Evolutionary conservation across 2,888 invertebrate genomes (phyloP).

Genomic region (Tineola bisselliella): DNA sequence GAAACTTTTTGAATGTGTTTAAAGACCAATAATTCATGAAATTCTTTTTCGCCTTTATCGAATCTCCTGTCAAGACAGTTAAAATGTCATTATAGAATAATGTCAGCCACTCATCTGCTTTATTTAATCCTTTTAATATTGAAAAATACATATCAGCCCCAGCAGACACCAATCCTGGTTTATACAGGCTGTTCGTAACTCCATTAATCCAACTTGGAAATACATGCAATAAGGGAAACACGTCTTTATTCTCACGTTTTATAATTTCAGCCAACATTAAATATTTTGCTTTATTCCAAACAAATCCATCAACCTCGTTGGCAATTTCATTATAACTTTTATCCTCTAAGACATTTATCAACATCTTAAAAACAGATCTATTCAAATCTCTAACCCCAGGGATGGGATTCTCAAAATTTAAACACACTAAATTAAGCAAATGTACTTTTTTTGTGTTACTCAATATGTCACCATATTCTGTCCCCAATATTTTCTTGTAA

Average conservation of each 20-base stretch:
- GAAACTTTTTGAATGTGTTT: constrained; percentile 54
- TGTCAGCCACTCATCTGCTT: constrained; percentile 48
- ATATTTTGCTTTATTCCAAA: constrained; percentile 70
- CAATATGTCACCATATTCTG: constrained; percentile 35
- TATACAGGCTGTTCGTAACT: constrained; percentile 46
- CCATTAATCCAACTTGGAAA: constrained; percentile 38
- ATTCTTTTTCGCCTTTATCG: constrained; percentile 44
- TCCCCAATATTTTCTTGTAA: constrained; percentile 45
- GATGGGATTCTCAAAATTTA: constrained; percentile 72
- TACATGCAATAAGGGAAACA: constrained; percentile 22
- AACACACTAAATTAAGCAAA: constrained; percentile 59
- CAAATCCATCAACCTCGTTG: constrained; percentile 49
- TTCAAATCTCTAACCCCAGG: constrained; percentile 66
- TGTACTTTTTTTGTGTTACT: constrained; percentile 35
- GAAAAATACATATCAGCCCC: constrained; percentile 70
- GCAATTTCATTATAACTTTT: constrained; percentile 29
- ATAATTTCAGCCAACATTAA: constrained; percentile 64
- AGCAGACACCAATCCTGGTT: constrained; percentile 66
- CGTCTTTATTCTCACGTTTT: constrained; percentile 27
- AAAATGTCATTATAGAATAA: constrained; percentile 40
- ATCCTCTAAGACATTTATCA: constrained; percentile 30
- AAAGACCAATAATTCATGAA: constrained; percentile 62
- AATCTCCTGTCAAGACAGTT: constrained; percentile 29
- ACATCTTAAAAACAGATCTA: constrained; percentile 52
- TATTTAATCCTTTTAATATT: constrained; percentile 45